Base-by-base conservation (phyloP, 1,140 invertebrate genomes). In the Glossosoma conforme region DNA sequence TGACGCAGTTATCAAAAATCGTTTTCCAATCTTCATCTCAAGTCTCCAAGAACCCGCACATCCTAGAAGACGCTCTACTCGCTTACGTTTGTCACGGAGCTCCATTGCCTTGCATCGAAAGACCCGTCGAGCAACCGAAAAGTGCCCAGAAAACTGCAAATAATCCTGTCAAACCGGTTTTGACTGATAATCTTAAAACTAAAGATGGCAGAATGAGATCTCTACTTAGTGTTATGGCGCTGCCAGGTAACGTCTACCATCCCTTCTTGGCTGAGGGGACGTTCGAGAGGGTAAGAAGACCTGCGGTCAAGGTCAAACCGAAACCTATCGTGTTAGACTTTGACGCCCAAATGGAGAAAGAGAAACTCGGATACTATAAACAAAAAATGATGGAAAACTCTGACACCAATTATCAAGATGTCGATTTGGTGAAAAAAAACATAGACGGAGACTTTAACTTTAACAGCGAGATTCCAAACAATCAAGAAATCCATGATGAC, bases 11-110 rank as follows among this genome's bases (percentile, higher is more conserved):
- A 2, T 81, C 84, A 2, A 72, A 73, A 61, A 65, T 81, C 17
- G 66, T 79, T 14, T 81, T 84, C 45, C 85, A 83, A 65, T 80
- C 79, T 56, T 69, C 73, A 19, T 77, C 78, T 13, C 78, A 83
- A 44, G 76, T 78, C 44, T 73, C 78, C 21, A 71, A 74, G 0
- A 81, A 83, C 65, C 85, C 86, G 0, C 77, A 85, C 40, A 78
- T 84, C 1, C 76, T 94, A 0, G 77, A 86, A 56, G 92, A 96
- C 65, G 85, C 87, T 1, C 64, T 94, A 10, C 67, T 93, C 24
- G 82, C 86, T 0, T 89, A 90, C 60, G 76, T 89, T 3, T 97
- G 93, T 64, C 92, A 95, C 60, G 81, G 84, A 15, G 81, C 84
- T 5, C 71, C 78, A 1, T 65, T 93, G 17, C 91, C 91, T 0